phyloP scores from a whole-genome alignment of 2,113 vertebrate genomes.

The Hippocampus comes region DNA sequence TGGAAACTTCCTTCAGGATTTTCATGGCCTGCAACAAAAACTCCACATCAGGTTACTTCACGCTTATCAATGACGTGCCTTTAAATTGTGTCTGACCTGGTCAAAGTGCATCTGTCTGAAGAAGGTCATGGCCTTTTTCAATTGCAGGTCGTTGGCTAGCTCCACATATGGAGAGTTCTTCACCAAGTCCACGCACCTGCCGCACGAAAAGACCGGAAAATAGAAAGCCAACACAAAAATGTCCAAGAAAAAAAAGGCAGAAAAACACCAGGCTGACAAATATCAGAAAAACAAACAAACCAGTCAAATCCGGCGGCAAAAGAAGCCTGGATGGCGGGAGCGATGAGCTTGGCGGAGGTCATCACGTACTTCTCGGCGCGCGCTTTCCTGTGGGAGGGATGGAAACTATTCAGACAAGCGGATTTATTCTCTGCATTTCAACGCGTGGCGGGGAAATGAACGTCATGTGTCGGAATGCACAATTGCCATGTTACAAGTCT shows the following conservation, averaged over 20 bases:
- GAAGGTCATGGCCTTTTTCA: constrained; percentile 97
- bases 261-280: background rate
- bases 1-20: constrained; percentile 93
- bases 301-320: constrained; percentile 97
- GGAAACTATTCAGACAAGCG: background rate
- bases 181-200: constrained; percentile 93
- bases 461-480: no score
- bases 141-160: constrained; percentile 93
- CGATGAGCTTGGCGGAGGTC: constrained; percentile 95
- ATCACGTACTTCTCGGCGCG: constrained; percentile 93
- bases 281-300: constrained; percentile 51
- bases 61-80: background rate
- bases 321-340: constrained; percentile 86
- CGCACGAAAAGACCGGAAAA: no score
- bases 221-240: no score
- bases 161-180: constrained; percentile 92
- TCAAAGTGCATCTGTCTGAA: constrained; percentile 90
- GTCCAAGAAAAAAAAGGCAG: no score
- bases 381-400: constrained; percentile 74
- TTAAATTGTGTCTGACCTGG: constrained; percentile 74
- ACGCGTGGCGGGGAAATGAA: no score
- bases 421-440: no score
- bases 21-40: constrained; percentile 80
- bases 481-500: constrained; percentile 76
- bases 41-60: background rate